Conservation (phyloP, 2,797 vertebrate species). For the Coendou prehensilis region DNA sequence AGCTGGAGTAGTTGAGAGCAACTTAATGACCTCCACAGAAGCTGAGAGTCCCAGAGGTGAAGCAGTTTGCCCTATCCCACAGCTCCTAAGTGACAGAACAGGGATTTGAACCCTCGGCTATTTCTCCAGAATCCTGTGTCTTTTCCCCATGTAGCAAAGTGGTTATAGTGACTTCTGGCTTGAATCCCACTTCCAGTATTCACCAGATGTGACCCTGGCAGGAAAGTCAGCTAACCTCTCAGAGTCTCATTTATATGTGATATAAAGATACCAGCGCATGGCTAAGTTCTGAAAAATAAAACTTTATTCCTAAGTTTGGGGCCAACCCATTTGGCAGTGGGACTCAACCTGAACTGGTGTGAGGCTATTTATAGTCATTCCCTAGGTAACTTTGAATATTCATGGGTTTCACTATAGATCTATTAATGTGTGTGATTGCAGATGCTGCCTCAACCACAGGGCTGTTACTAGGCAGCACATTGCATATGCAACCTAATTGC, state of each 20-base stretch:
- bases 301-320: conserved; percentile 3
- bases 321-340: neutral
- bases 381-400: conserved; percentile 32
- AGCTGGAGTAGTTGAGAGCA: neutral
- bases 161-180: neutral
- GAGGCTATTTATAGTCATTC: conserved; percentile 9
- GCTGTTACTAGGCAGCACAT: neutral
- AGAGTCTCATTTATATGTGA: neutral
- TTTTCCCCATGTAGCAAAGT: neutral
- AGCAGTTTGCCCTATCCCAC: neutral
- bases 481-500: neutral
- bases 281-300: neutral
- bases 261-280: neutral
- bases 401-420: conserved; percentile 34
- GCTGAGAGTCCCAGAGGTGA: neutral
- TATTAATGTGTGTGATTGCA: conserved; percentile 5
- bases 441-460: neutral
- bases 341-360: neutral
- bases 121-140: neutral
- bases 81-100: neutral
- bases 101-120: neutral
- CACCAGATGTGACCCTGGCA: neutral
- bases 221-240: neutral
- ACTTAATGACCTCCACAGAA: neutral
- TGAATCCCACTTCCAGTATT: neutral